Evolutionary conservation across 2,113 vertebrate species (phyloP), one percentile per base, ranked within the genome.

Genomic region (Zeus faber): DNA sequence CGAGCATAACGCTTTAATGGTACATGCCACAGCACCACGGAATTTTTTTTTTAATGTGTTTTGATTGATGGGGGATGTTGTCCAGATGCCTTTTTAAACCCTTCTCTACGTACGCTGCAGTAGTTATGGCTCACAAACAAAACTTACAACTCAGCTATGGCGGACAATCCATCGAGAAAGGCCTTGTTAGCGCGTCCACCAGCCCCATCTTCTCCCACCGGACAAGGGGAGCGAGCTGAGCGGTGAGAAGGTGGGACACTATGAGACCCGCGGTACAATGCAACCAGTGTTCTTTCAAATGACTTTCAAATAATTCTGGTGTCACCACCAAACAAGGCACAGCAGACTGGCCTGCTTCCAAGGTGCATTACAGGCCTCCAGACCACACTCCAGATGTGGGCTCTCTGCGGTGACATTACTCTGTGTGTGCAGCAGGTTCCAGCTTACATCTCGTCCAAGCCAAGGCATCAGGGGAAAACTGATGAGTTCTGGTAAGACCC

Each of bases 341-440:
- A 48, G 53, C 24, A 75, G 26, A 22, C 62, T 87, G 85, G 82
- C 67, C 22, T 10, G 20, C 47, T 51, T 81, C 80, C 85, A 88
- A 67, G 65, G 56, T 62, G 65, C 43, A 65, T 67, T 71, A 49
- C 72, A 79, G 75, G 68, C 60, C 63, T 66, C 59, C 69, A 79
- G 78, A 81, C 76, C 59, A 58, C 69, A 56, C 54, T 80, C 82
- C 85, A 88, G 85, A 88, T 86, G 88, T 83, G 75, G 74, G 51
- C 56, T 52, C 51, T 76, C 66, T 49, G 59, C 64, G 54, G 68
- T 66, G 76, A 57, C 71, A 70, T 72, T 59, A 64, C 54, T 76
- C 56, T 41, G 25, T 47, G 62, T 39, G 67, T 52, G 37, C 73
- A 39, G 58, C 41, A 76, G 62, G 70, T 67, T 76, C 58, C 69